Base-by-base conservation (phyloP, 64 coral and sea anemone species). In the Pocillopora damicornis region DNA sequence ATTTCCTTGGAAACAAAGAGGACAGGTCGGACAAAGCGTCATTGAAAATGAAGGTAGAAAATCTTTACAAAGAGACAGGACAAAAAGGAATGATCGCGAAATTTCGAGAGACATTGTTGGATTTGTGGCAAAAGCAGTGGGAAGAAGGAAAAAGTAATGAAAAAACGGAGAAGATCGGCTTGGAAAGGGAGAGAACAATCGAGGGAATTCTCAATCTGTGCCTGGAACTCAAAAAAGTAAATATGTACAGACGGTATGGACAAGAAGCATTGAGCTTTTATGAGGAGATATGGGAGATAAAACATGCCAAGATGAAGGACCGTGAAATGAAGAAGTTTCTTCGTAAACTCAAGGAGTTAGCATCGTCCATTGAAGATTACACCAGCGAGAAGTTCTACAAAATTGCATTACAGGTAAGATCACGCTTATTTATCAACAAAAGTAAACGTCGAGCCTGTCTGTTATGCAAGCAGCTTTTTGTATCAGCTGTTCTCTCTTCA, bases 331-430 rank as follows among this genome's bases (percentile, higher is more conserved):
- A 77, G 2, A 15, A 42, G 35, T 22, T 57, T 56, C 75, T 77
- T 9, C 15, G 6, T 58, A 16, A 77, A 7, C 14, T 56, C 7
- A 77, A 77, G n/a, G 17, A 77, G 5, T 5, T 77, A 17, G 75
- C 75, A 56, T 85, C 65, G 22, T 85, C 65, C 9, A 42, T 73
- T 20, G 64, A 37, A 85, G 65, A 85, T 57, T 12, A 72, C 26
- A 45, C 69, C 16, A 37, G 81, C 16, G 22, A 9, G 17, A 25
- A 73, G 0, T 0, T 58, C 12, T 85, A 73, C 13, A 10, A 26
- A 5, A 45, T 56, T 23, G n/a, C 13, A 14, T 85, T 72, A 15
- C 18, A 85, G 81, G 81, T 85, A 45, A 25, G 42, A 15, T 72
- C n/a, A 16, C 72, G 9, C 4, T 22, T 12, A 26, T 3, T 16